phyloP scores from a whole-genome alignment of 2,888 invertebrate genomes.

The Tenthredo amoena region DNA sequence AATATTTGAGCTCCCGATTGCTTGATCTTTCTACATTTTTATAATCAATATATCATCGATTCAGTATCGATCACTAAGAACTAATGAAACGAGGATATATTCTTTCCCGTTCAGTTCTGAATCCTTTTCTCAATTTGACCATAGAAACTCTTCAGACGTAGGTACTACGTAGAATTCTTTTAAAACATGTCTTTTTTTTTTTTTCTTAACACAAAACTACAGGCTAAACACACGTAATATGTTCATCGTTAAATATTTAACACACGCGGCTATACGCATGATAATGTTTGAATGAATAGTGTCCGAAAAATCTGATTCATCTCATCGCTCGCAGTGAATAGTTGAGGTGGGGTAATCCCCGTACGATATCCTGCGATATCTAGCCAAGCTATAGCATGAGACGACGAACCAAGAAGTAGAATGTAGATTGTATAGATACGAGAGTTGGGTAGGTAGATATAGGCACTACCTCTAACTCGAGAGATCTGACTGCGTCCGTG shows the following conservation, averaged over 20 bases:
- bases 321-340: conserved; percentile 5
- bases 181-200: background rate
- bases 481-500: conserved; percentile 34
- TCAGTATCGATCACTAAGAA: too few species aligned
- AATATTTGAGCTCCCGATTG: background rate
- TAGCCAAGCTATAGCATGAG: conserved; percentile 1
- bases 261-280: background rate
- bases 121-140: background rate
- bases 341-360: conserved; percentile 6
- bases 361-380: conserved; percentile 14
- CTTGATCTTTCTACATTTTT: background rate
- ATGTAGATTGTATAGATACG: conserved; percentile 47
- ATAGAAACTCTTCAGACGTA: background rate
- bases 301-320: background rate
- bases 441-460: background rate
- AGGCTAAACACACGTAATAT: background rate
- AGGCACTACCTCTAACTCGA: background rate
- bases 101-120: background rate
- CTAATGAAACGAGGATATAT: too few species aligned
- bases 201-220: background rate
- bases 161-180: background rate
- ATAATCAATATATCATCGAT: background rate
- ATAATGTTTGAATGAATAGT: conserved; percentile 2
- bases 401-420: conserved; percentile 6
- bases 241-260: background rate